Base-by-base conservation (phyloP, 1,140 invertebrate species). In the Luehdorfia chinensis region DNA sequence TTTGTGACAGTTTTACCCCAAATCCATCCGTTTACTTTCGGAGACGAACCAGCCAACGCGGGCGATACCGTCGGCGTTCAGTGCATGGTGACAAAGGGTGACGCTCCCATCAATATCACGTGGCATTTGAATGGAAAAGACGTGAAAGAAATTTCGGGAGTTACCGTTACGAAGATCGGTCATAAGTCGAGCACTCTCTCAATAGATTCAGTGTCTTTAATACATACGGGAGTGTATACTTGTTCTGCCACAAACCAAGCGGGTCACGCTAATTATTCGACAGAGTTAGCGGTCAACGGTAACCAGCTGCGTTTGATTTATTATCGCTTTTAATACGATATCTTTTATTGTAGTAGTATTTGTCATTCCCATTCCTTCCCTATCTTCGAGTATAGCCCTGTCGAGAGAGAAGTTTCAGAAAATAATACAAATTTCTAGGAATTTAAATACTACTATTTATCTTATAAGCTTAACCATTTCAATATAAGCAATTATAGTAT, bases 21-120 rank as follows among this genome's bases (percentile, higher is more conserved):
- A 86, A 91, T 92, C 52, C 88, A 90, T 69, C 91, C 91, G 8
- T 92, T 93, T 66, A 89, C 88, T 25, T 92, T 92, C 64, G 90
- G 90, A 30, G 90, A 91, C 33, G 88, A 90, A 52, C 87, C 90
- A 51, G 84, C 89, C 32, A 90, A 90, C 66, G 84, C 88, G 23
- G 90, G 90, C 12, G 90, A 91, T 27, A 88, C 87, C 28, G 88
- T 88, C 21, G 88, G 88, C 21, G 81, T 89, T 41, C 87, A 90
- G 31, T 94, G 93, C 73, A 90, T 90, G 48, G 90, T 94, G 27
- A 89, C 91, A 45, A 93, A 94, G 67, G 94, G 94, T 2, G 94
- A 94, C 67, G 87, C 90, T 47, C 94, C 94, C 0, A 87, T 95
- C 27, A 90, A 90, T 53, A 93, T 95, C 23, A 88, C 87, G 4